Base-by-base conservation (phyloP, 2,113 vertebrate species). In the Eclectus roratus region DNA sequence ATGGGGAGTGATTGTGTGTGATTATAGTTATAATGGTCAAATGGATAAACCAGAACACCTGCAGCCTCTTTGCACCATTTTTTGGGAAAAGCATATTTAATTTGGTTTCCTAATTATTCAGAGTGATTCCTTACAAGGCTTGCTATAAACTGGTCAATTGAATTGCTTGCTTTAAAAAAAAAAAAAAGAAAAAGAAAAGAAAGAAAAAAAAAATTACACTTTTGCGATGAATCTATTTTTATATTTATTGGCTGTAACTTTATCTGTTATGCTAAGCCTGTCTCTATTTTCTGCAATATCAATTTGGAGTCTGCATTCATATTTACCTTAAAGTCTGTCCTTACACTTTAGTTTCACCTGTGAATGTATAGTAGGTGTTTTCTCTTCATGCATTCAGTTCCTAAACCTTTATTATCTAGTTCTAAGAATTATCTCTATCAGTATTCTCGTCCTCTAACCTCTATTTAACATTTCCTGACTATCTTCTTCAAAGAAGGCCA, bases 61-160 rank as follows among this genome's bases (percentile, higher is more conserved):
- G 11, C 4, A 56, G 0, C 2, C 4, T 46, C 17, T 90, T 68
- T 50, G 6, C 17, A 58, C 2, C 6, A 31, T 50, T 11, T 2
- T 37, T 83, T 44, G 3, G 9, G 28, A 58, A 64, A 91, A 46
- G 8, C 14, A 6, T 44, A 19, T 37, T 28, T 35, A 49, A 33
- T 60, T 11, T 15, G 3, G 0, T 65, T 84, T 60, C n/a, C 16
- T 47, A 35, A 35, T 73, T 80, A 58, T 12, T 6, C 37, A 63
- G 27, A 90, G 7, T 4, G 2, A 28, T 39, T 73, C 13, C 19
- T 28, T 55, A 44, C 14, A 60, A 44, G 3, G 17, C 3, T 58
- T 58, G 6, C 4, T 61, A 49, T 44, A 58, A 91, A 39, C 47
- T 52, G n/a, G 25, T 1, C 7, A 69, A 70, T 4, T 3, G 74